Conservation (phyloP, 1,140 invertebrate species). For the Chlorops oryzae region DNA sequence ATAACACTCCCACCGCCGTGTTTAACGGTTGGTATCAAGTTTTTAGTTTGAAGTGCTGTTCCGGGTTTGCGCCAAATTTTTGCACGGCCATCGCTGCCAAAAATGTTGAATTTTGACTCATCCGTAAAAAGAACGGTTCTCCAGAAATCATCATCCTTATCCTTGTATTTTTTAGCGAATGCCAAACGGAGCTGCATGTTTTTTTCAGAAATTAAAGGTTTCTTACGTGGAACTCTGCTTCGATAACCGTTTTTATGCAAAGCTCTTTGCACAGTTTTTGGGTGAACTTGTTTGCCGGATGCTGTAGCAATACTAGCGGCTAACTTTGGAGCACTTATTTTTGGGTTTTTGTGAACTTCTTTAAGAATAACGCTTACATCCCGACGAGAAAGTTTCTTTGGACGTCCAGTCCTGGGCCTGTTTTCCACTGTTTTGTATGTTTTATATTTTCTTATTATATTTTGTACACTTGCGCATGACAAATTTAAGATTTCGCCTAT, state of each 20-base stretch:
- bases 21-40: too few relatives aligned
- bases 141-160: not conserved
- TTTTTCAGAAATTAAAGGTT: constrained; percentile 1
- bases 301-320: not conserved
- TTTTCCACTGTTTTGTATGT: not conserved
- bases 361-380: not conserved
- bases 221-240: not conserved
- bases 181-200: not conserved
- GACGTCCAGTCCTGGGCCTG: not conserved
- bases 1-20: too few relatives aligned
- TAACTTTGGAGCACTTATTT: not conserved
- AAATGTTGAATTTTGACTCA: not conserved
- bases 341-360: not conserved
- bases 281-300: not conserved
- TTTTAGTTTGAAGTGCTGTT: too few relatives aligned
- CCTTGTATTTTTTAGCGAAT: constrained; percentile 1
- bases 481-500: not conserved
- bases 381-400: not conserved
- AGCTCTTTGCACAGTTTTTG: not conserved
- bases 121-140: constrained; percentile 1
- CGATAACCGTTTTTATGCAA: not conserved
- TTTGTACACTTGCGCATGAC: not conserved
- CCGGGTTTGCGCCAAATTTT: too few relatives aligned
- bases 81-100: not conserved
- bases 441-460: not conserved